Evolutionary conservation across 2,888 invertebrate genomes (phyloP).

Genomic region (Adelphocoris suturalis): DNA sequence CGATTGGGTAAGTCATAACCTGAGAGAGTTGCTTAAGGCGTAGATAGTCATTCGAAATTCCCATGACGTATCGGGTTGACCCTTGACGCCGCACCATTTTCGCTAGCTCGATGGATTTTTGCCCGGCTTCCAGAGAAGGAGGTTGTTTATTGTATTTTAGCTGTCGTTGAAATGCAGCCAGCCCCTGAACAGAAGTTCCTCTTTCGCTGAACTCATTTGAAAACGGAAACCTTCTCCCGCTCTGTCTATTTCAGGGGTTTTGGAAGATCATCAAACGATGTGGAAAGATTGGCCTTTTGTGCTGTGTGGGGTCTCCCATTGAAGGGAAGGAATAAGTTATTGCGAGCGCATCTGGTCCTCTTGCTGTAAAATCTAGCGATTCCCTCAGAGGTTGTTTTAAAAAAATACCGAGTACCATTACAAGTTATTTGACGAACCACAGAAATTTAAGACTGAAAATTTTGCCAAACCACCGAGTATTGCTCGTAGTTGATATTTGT

Average conservation of each 20-base stretch:
- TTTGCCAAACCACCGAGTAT: no score
- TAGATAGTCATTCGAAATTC: no score
- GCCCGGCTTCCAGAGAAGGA: neutral
- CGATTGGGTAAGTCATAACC: no score
- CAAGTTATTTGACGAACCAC: no score
- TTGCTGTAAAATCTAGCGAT: no score
- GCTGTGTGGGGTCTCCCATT: neutral
- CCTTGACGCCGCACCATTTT: neutral
- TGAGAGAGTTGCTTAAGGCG: no score
- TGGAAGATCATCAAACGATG: conserved; percentile 27
- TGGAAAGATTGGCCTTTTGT: conserved; percentile 18
- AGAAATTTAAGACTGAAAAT: no score
- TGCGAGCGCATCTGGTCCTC: neutral
- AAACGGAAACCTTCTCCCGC: neutral
- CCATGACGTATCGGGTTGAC: neutral
- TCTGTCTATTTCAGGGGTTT: conserved; percentile 20
- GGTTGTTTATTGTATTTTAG: neutral
- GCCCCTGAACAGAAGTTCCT: conserved; percentile 11
- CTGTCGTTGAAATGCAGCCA: conserved; percentile 6
- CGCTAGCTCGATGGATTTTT: neutral
- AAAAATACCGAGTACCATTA: no score
- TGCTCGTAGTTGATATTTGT: no score
- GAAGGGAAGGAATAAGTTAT: neutral
- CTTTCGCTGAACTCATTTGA: conserved; percentile 12
- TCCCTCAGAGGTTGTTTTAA: no score